A percentile compares a stretch with the other conserved stretches of the same genome.
Evolutionary conservation across 2,113 vertebrate species (phyloP).

Genomic region (Rhinolophus ferrumequinum): DNA sequence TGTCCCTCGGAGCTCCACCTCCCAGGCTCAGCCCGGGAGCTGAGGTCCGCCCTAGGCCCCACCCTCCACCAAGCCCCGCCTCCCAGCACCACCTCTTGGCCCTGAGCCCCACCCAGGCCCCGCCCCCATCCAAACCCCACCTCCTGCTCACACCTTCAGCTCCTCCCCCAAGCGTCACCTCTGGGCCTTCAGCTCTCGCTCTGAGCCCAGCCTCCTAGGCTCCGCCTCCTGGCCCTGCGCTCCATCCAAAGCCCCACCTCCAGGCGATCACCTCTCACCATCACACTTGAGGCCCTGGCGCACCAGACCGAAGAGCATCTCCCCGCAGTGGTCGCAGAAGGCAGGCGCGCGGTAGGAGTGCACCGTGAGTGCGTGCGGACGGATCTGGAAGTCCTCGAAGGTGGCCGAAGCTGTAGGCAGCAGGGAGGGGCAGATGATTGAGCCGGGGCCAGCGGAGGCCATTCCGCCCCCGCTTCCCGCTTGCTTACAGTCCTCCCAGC

Average conservation of each 20-base stretch:
- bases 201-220: neutral
- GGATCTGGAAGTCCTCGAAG: slow-evolving; percentile 94
- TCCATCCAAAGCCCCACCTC: neutral
- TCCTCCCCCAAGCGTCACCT: neutral
- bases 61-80: neutral
- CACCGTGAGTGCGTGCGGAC: slow-evolving; percentile 92
- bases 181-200: neutral
- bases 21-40: neutral
- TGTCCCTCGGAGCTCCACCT: neutral
- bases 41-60: neutral
- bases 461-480: neutral
- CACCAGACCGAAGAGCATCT: slow-evolving; percentile 95
- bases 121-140: neutral
- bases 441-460: neutral
- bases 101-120: neutral
- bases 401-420: slow-evolving; percentile 89
- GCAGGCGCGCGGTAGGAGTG: slow-evolving; percentile 93
- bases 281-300: slow-evolving; percentile 95
- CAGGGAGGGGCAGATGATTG: neutral
- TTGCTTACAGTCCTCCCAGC: neutral
- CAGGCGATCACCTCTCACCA: slow-evolving; percentile 81
- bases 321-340: slow-evolving; percentile 95
- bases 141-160: neutral
- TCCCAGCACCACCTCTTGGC: neutral
- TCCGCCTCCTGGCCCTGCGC: neutral